Conservation (phyloP, 2,113 vertebrate species). For the Indri indri region DNA sequence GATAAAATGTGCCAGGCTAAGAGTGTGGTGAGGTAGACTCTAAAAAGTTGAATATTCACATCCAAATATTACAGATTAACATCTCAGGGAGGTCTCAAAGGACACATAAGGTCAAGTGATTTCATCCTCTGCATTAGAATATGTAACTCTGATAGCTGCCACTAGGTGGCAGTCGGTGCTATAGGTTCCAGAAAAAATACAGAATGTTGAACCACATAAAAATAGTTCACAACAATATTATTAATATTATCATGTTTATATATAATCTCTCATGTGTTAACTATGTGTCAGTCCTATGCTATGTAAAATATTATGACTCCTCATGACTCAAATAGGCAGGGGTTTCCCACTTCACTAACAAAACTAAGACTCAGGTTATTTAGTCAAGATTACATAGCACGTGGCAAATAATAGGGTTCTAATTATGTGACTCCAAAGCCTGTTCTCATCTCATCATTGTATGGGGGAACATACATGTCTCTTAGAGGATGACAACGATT, state of each 20-base stretch:
- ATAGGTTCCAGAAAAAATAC: not conserved
- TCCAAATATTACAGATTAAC: not conserved
- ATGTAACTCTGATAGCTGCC: not conserved
- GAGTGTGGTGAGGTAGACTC: not conserved
- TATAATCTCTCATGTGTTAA: not conserved
- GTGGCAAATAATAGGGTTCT: not conserved
- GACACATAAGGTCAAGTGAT: not conserved
- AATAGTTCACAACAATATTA: not conserved
- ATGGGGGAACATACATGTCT: too few relatives aligned
- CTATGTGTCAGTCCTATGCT: not conserved
- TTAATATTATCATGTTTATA: not conserved
- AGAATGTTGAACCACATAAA: not conserved
- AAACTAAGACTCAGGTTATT: not conserved
- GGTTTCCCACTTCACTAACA: not conserved
- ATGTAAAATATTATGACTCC: not conserved
- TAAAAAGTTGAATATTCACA: not conserved
- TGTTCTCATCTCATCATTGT: not conserved
- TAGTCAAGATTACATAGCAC: not conserved
- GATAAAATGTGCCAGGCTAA: not conserved
- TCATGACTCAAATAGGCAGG: not conserved
- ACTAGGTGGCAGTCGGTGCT: not conserved
- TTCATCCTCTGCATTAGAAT: not conserved
- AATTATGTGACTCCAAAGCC: not conserved
- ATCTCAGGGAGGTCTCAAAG: not conserved
- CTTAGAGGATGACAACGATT: not conserved